A percentile compares a stretch with the other conserved stretches of the same genome.
Evolutionary conservation across 2,113 vertebrate genomes (phyloP).

Genomic region (Chrysochloris asiatica): DNA sequence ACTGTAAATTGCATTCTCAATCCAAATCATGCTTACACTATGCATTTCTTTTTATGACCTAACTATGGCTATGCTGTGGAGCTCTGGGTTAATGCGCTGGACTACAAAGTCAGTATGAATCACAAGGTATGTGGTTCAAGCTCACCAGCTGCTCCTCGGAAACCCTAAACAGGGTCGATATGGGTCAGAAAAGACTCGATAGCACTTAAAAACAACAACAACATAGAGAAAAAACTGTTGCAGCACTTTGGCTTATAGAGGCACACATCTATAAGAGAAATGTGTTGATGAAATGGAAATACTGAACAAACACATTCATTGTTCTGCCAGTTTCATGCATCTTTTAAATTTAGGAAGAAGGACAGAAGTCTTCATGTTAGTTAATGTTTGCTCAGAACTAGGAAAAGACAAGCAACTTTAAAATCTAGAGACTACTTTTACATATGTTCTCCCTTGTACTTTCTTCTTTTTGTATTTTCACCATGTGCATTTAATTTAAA

Average conservation of each 20-base stretch:
- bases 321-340: neutral
- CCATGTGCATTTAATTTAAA: conserved; percentile 68
- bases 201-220: too few species aligned
- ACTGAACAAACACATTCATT: neutral
- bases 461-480: conserved; percentile 46
- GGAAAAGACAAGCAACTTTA: neutral
- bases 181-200: too few species aligned
- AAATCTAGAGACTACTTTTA: neutral
- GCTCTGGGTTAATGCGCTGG: too few species aligned
- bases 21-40: neutral
- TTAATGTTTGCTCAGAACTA: neutral
- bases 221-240: too few species aligned
- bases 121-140: too few species aligned
- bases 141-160: too few species aligned
- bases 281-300: conserved; percentile 27
- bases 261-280: neutral
- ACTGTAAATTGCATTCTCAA: neutral
- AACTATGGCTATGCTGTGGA: neutral
- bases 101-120: too few species aligned
- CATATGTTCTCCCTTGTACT: neutral
- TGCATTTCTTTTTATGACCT: neutral
- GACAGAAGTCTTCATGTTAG: too few species aligned
- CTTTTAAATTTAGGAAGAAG: neutral
- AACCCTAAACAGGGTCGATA: too few species aligned
- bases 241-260: conserved; percentile 14